phyloP scores from a whole-genome alignment of 2,888 invertebrate species.

The Mamestra brassicae region DNA sequence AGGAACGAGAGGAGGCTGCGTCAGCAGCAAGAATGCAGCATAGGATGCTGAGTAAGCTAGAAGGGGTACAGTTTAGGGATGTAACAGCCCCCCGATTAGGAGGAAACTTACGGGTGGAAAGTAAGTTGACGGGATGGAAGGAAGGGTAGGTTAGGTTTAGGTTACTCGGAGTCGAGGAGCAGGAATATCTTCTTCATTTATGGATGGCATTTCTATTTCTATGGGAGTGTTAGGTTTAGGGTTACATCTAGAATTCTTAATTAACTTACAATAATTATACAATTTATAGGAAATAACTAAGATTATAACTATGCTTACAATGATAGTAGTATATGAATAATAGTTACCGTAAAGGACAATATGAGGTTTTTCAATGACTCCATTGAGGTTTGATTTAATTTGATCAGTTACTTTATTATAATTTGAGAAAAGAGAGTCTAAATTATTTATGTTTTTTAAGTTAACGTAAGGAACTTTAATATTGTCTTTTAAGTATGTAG shows the following conservation, averaged over 20 bases:
- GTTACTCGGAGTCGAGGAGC: slow-evolving; percentile 8
- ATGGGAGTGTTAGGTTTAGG: neutral
- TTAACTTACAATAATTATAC: neutral
- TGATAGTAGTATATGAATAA: slow-evolving; percentile 1
- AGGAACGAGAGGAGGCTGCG: neutral
- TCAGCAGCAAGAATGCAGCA: neutral
- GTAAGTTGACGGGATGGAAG: slow-evolving; percentile 2
- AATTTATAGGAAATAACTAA: neutral
- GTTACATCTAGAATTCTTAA: slow-evolving; percentile 5
- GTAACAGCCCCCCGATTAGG: slow-evolving; percentile 13
- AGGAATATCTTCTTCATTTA: neutral
- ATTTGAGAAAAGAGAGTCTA: neutral
- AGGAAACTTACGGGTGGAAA: slow-evolving; percentile 16
- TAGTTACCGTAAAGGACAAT: slow-evolving; percentile 11
- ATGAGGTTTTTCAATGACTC: slow-evolving; percentile 1
- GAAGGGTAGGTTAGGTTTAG: neutral
- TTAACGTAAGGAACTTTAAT: neutral
- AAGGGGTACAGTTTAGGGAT: neutral
- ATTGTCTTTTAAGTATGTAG: no score
- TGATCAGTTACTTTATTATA: slow-evolving; percentile 4
- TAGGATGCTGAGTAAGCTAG: no score
- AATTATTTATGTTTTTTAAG: slow-evolving; percentile 8
- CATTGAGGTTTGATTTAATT: slow-evolving; percentile 1
- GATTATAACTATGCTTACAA: slow-evolving; percentile 5
- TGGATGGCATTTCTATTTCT: neutral